Base-by-base conservation (phyloP, 2,888 invertebrate species). In the Anthophora plumipes region DNA sequence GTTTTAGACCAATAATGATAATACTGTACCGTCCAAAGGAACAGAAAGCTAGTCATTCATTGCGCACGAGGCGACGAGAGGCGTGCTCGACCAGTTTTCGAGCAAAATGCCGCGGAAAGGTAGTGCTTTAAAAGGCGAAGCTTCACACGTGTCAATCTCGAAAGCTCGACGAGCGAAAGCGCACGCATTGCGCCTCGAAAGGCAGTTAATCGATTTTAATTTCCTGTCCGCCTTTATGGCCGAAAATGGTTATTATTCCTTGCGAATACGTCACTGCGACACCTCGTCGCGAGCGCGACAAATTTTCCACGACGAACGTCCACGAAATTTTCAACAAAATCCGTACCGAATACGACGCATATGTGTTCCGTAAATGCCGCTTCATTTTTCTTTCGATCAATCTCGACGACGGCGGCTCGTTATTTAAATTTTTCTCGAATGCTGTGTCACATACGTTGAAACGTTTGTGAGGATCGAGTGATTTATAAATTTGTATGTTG, bases 181-280 rank as follows among this genome's bases (percentile, higher is more conserved):
- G 9, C 72, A 57, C 70, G 12, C 43, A 70, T 64, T n/a, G 64
- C 67, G 64, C 79, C 63, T 70, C 82, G 72, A 82, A 82, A 81
- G 78, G 82, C 86, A 84, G 88, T 90, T 88, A 90, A 91, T 90
- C 90, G 91, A 91, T 89, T 91, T 90, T 90, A 91, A 91, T 91
- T 90, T 91, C 90, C 91, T 88, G 90, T 66, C 68, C 74, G 85
- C 82, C 83, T 84, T 89, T 85, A 79, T 72, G 55, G 70, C 48
- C 75, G 69, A 72, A 66, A 80, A 78, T 41, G 46, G 77, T 87
- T 82, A 80, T 82, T 83, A 83, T 86, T 71, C 74, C 72, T 63
- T 41, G 78, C 64, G 74, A 52, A 72, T 50, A 39, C 61, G 71
- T 69, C 75, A 52, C 25, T 48, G 54, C 50, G 57, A 72, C 69